Percentiles rank a stretch among this genome's conserved stretches.
phyloP scores from a whole-genome alignment of 92 coral and sea anemone genomes.

The Plumapathes pennacea region DNA sequence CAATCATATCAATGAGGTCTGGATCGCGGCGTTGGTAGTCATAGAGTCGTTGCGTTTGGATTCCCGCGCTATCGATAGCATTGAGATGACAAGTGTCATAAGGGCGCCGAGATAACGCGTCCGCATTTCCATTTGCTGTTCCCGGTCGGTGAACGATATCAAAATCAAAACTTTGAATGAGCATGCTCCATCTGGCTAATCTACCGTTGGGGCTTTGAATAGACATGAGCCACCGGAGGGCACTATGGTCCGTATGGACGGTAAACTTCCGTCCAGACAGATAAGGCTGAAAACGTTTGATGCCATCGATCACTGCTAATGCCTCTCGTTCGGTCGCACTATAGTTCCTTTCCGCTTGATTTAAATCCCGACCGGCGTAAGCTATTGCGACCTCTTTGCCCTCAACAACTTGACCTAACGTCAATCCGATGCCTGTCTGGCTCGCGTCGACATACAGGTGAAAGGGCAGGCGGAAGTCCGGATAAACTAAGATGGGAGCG shows the following conservation, averaged over 20 bases:
- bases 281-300: conserved; percentile 51
- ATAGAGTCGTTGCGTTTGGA: background rate
- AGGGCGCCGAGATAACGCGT: conserved; percentile 33
- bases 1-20: conserved; percentile 12
- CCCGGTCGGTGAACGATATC: conserved; percentile 50
- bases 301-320: conserved; percentile 37
- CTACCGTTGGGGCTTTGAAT: conserved; percentile 30
- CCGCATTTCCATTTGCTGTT: conserved; percentile 31
- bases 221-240: conserved; percentile 23
- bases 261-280: conserved; percentile 31
- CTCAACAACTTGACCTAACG: conserved; percentile 24
- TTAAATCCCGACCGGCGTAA: conserved; percentile 37
- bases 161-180: conserved; percentile 33
- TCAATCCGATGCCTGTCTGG: conserved; percentile 31
- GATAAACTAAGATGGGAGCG: conserved; percentile 52
- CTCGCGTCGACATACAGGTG: conserved; percentile 45
- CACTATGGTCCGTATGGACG: conserved; percentile 43
- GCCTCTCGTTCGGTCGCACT: conserved; percentile 50
- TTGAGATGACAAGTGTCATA: background rate
- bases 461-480: conserved; percentile 31
- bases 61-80: conserved; percentile 10
- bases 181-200: conserved; percentile 47
- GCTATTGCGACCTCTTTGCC: conserved; percentile 35
- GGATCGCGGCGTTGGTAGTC: conserved; percentile 30
- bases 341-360: conserved; percentile 46